phyloP scores from a whole-genome alignment of 2,797 vertebrate species.

The Paramormyrops hopkinsi region DNA sequence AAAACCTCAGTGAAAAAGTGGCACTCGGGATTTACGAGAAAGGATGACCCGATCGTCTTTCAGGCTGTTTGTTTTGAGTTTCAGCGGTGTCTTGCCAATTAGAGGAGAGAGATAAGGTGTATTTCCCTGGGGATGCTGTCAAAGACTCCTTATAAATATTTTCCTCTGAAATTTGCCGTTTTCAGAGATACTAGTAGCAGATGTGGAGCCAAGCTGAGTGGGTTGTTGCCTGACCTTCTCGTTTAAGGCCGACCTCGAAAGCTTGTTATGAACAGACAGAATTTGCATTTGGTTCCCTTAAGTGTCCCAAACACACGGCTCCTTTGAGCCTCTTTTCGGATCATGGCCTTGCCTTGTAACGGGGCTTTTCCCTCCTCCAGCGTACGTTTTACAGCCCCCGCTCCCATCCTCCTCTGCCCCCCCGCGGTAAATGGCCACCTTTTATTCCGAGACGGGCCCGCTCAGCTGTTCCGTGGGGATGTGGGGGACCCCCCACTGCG shows the following conservation, averaged over 20 bases:
- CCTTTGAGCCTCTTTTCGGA: background rate
- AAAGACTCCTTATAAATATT: background rate
- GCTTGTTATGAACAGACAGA: background rate
- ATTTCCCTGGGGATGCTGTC: background rate
- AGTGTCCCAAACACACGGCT: background rate
- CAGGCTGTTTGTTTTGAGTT: background rate
- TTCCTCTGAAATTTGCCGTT: background rate
- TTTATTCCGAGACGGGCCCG: constrained; percentile 9
- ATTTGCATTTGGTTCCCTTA: background rate
- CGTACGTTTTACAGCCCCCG: background rate
- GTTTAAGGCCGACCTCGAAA: background rate
- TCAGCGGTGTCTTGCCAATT: background rate
- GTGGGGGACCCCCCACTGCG: background rate
- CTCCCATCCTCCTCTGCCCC: background rate
- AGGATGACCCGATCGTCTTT: background rate
- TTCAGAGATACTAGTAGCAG: background rate
- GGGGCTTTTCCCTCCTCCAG: background rate
- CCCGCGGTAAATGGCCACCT: background rate
- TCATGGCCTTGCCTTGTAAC: background rate
- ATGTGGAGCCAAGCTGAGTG: background rate
- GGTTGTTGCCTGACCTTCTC: background rate
- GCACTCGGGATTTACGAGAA: background rate
- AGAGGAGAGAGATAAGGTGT: background rate
- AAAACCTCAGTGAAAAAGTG: background rate
- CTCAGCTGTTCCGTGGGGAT: background rate